Base-by-base conservation (phyloP, 1,140 invertebrate genomes). In the Colletes gigas region DNA sequence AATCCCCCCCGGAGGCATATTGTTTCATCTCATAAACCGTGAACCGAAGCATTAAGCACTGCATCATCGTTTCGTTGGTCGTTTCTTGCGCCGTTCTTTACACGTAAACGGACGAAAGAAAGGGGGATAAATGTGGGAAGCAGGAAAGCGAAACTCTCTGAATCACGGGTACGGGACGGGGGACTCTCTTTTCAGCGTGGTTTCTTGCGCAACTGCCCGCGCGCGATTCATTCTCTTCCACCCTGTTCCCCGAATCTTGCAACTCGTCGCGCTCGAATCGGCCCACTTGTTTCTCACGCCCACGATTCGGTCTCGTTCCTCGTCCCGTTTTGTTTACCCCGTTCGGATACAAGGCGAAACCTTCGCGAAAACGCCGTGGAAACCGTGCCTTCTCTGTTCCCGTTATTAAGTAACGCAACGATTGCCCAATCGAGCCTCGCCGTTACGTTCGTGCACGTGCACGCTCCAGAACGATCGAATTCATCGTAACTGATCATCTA, bases 1-100 rank as follows among this genome's bases (percentile, higher is more conserved):
- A 66, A 79, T 57, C 70, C 77, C 30, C 30, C 30, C 41, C 12
- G 19, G 52, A 41, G 77, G 52, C 60, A 39, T 79, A 79, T 73
- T 79, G 77, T 79, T 78, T 65, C 77, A 69, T 39, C 60, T 73
- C 77, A 57, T 79, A 79, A 73, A 79, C 69, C 70, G 47, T 50
- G 50, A 69, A 44, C 39, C 47, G 77, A 79, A 73, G 55, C 77
- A 66, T 79, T 79, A 79, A 79, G 62, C 19, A 62, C 77, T 79
- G 73, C 65, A 79, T 79, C 77, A 79, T 79, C 77, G 77, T 78
- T 70, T 71, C 62, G 15, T 47, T 54, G 55, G n/a, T 70, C 67
- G 39, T 79, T 63, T 21, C 69, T 69, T 50, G 3, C 19, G 52
- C 41, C 59, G 10, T 30, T 60, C 65, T 21, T 55, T 14, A n/a